Evolutionary conservation across 2,113 vertebrate genomes (phyloP).

Genomic region (Dromaius novaehollandiae): DNA sequence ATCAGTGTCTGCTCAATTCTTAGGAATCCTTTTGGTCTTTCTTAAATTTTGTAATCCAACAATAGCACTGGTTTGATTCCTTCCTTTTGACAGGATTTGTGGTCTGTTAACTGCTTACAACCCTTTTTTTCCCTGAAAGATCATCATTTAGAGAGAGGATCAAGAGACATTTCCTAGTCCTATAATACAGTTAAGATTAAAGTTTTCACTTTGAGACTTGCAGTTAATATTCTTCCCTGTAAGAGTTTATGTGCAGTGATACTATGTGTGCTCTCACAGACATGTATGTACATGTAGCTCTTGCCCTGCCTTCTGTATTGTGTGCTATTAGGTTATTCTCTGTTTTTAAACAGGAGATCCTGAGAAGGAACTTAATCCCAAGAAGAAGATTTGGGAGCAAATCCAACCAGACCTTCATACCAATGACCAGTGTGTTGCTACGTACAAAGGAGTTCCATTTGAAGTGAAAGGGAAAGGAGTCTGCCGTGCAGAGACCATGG

Average conservation of each 20-base stretch:
- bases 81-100: not conserved
- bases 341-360: conserved; percentile 85
- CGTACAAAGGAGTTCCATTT: conserved; percentile 91
- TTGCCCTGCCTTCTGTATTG: not conserved
- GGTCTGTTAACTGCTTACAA: not conserved
- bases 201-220: not conserved
- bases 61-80: not conserved
- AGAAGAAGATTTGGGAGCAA: conserved; percentile 98
- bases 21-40: not conserved
- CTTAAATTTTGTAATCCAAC: not conserved
- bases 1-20: not conserved
- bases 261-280: not conserved
- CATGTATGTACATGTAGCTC: not conserved
- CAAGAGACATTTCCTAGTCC: not conserved
- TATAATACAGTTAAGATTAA: not conserved
- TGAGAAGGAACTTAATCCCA: conserved; percentile 96
- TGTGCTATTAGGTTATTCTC: conserved; percentile 16
- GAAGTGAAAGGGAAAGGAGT: conserved; percentile 92
- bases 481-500: conserved; percentile 92
- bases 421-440: conserved; percentile 87
- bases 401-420: conserved; percentile 93
- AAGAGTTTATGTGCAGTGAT: not conserved
- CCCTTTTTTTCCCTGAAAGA: not conserved
- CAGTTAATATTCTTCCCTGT: not conserved
- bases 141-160: not conserved